Evolutionary conservation across 2,888 invertebrate species (phyloP).

Genomic region (Campopleginae sp.): DNA sequence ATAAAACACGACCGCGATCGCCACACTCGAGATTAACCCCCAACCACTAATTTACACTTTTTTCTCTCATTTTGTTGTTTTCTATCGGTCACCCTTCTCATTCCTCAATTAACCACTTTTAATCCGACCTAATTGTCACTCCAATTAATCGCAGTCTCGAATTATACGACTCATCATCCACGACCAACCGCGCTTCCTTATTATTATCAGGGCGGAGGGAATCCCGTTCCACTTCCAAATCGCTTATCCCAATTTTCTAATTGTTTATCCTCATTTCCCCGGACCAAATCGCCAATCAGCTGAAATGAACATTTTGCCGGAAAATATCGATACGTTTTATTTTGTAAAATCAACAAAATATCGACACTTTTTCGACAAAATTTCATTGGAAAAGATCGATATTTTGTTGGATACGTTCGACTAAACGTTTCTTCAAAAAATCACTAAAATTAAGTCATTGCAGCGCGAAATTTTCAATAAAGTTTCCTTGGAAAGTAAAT

Average conservation of each 20-base stretch:
- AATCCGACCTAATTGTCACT: slow-evolving; percentile 14
- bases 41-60: not conserved
- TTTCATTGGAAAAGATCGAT: too few relatives aligned
- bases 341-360: too few relatives aligned
- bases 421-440: too few relatives aligned
- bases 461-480: too few relatives aligned
- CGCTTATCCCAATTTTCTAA: slow-evolving; percentile 14
- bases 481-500: too few relatives aligned
- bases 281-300: too few relatives aligned
- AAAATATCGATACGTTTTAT: too few relatives aligned
- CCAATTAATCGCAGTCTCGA: not conserved
- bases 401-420: too few relatives aligned
- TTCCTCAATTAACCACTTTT: not conserved
- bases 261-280: not conserved
- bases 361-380: too few relatives aligned
- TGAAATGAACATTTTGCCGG: too few relatives aligned
- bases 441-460: too few relatives aligned
- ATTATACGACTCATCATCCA: not conserved
- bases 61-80: not conserved
- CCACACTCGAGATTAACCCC: not conserved
- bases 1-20: not conserved
- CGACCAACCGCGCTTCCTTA: not conserved
- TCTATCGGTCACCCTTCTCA: not conserved
- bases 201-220: slow-evolving; percentile 20
- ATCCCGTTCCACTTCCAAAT: not conserved